These are phyloP conservation scores for Noctua janthina DNA, from an alignment of 2,888 invertebrate genomes.

Conservation along the genomic window DNA sequence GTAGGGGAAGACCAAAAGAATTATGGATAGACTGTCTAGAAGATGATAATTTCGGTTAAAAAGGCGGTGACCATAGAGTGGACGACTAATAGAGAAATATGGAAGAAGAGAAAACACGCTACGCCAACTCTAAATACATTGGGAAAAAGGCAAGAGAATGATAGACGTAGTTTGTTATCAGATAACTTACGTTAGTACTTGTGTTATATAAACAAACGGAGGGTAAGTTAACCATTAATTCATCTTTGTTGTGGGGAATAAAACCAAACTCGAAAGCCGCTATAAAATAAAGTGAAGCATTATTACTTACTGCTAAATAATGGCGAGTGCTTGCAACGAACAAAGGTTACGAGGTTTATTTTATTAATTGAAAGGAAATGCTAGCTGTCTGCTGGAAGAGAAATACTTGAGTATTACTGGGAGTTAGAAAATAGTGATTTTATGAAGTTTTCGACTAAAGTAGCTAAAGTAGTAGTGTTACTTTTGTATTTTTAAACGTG, in stretches of 20 bases:
- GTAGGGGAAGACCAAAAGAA: background rate
- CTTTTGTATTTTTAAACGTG: background rate
- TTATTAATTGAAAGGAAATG: slow-evolving; percentile 31
- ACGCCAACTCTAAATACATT: background rate
- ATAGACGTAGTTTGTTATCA: background rate
- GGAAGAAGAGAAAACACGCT: background rate
- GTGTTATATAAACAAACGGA: background rate
- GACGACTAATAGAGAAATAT: background rate
- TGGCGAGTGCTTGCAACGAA: slow-evolving; percentile 15
- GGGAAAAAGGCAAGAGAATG: background rate
- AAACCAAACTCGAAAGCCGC: slow-evolving; percentile 1
- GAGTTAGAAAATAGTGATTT: background rate
- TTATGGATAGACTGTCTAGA: background rate
- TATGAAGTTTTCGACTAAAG: background rate
- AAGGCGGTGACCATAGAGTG: background rate
- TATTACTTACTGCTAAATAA: slow-evolving; percentile 22
- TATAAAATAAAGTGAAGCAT: slow-evolving; percentile 23
- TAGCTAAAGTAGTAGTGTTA: background rate
- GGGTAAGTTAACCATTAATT: background rate
- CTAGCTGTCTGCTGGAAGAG: slow-evolving; percentile 6
- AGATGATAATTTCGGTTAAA: background rate
- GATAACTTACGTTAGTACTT: background rate
- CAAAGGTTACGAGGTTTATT: slow-evolving; percentile 20
- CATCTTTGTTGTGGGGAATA: slow-evolving; percentile 11
- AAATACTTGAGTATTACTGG: background rate